A percentile compares a stretch with the other conserved stretches of the same genome.
phyloP scores from a whole-genome alignment of 2,113 vertebrate species.

The Onychostruthus taczanowskii region DNA sequence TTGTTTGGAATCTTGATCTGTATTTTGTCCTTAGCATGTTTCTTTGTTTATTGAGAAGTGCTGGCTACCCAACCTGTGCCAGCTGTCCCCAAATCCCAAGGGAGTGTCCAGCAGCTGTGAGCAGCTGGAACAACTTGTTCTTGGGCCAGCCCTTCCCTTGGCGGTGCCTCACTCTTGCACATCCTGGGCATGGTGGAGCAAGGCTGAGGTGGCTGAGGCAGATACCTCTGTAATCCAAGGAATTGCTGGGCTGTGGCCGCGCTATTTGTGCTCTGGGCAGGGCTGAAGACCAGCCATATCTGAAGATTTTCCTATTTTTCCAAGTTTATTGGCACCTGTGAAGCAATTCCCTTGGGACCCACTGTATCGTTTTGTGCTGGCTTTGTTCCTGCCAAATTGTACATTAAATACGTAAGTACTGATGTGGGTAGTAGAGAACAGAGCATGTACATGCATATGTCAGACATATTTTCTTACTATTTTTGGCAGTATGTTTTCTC shows the following conservation, averaged over 20 bases:
- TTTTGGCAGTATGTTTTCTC: conserved; percentile 16
- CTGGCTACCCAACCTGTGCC: background rate
- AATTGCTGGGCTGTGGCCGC: background rate
- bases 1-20: background rate
- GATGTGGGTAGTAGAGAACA: background rate
- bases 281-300: background rate
- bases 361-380: background rate
- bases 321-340: background rate
- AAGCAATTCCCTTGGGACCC: background rate
- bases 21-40: background rate
- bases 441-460: conserved; percentile 9
- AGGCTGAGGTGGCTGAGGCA: background rate
- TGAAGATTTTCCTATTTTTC: background rate
- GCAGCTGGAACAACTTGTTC: conserved; percentile 1
- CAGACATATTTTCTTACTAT: conserved; percentile 29
- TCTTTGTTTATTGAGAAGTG: background rate
- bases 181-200: fast-evolving
- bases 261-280: fast-evolving
- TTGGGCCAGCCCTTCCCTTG: background rate
- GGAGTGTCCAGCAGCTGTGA: conserved; percentile 15
- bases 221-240: background rate
- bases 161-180: fast-evolving
- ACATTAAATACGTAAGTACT: background rate
- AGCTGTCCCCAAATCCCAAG: background rate
- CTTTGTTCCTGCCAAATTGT: background rate